A percentile compares a stretch with the other conserved stretches of the same genome.
Evolutionary conservation across 2,888 invertebrate species (phyloP).

Genomic region (Coenonympha glycerion): DNA sequence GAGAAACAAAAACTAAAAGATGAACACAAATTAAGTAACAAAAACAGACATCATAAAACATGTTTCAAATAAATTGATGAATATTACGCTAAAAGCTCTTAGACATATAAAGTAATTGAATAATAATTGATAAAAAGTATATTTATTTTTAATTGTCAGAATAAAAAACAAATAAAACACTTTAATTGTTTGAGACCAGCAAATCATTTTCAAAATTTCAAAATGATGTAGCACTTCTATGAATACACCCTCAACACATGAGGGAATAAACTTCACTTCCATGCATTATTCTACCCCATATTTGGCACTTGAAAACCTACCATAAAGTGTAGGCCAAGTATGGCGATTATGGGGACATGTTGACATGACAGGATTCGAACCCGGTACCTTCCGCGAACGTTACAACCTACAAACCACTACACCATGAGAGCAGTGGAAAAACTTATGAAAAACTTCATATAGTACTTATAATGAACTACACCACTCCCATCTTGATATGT

Average conservation of each 20-base stretch:
- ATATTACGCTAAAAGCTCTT: too few relatives aligned
- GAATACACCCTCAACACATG: conserved; percentile 43
- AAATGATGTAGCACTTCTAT: conserved; percentile 51
- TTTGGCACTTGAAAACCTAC: conserved; percentile 64
- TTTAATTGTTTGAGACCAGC: too few relatives aligned
- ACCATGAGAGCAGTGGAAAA: conserved; percentile 17
- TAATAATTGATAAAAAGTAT: not conserved
- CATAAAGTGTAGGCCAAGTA: conserved; percentile 60
- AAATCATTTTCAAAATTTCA: too few relatives aligned
- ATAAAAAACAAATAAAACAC: not conserved
- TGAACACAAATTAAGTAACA: too few relatives aligned
- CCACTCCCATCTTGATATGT: too few relatives aligned
- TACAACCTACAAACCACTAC: conserved; percentile 31
- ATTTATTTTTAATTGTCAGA: not conserved
- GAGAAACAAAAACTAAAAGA: too few relatives aligned
- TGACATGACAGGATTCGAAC: conserved; percentile 45
- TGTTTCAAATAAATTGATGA: too few relatives aligned
- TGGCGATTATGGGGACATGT: conserved; percentile 63
- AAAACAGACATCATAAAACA: too few relatives aligned
- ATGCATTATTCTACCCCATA: conserved; percentile 57
- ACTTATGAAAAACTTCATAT: conserved; percentile 10
- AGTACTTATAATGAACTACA: not conserved
- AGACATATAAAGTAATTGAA: not conserved
- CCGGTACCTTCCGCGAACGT: conserved; percentile 25
- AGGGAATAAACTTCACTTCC: conserved; percentile 56